These are phyloP conservation scores for Globodera rostochiensis DNA, from an alignment of 1,140 invertebrate species.

Conservation along the genomic window DNA sequence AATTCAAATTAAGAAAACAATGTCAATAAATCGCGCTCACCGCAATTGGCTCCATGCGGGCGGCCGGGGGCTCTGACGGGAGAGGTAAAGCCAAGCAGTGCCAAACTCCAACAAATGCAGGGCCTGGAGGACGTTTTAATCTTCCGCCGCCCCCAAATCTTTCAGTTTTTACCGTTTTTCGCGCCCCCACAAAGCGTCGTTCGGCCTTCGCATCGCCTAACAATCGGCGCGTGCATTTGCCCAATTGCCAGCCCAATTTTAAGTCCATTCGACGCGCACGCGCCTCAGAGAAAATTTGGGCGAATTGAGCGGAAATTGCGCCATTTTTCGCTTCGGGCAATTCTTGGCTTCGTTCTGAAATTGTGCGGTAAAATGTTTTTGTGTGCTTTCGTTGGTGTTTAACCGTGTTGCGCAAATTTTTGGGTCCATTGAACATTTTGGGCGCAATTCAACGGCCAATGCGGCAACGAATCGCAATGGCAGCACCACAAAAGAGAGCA, in stretches of 20 bases:
- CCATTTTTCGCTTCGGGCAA: constrained; percentile 4
- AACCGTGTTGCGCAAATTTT: constrained; percentile 7
- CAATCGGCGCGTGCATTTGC: constrained; percentile 12
- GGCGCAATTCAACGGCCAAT: constrained; percentile 26
- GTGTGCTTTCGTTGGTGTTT: not conserved
- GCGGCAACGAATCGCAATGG: constrained; percentile 14
- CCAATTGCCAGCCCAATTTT: constrained; percentile 13
- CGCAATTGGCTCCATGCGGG: constrained; percentile 16
- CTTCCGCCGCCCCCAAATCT: not conserved
- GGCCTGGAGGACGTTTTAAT: not conserved
- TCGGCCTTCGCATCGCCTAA: constrained; percentile 9
- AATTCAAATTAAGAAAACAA: too few species aligned
- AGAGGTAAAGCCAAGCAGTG: constrained; percentile 21
- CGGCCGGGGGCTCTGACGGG: constrained; percentile 20
- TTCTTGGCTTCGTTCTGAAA: constrained; percentile 11
- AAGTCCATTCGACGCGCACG: constrained; percentile 20
- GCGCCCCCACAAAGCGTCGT: constrained; percentile 5
- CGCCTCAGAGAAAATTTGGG: constrained; percentile 14
- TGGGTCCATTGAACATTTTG: constrained; percentile 15
- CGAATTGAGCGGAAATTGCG: constrained; percentile 16
- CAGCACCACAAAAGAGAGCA: constrained; percentile 17
- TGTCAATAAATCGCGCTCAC: not conserved
- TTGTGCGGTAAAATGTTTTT: not conserved
- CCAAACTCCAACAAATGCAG: constrained; percentile 22
- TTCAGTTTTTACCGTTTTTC: constrained; percentile 14